Conservation (phyloP, 2,888 invertebrate genomes). For the Masnerella sp. region DNA sequence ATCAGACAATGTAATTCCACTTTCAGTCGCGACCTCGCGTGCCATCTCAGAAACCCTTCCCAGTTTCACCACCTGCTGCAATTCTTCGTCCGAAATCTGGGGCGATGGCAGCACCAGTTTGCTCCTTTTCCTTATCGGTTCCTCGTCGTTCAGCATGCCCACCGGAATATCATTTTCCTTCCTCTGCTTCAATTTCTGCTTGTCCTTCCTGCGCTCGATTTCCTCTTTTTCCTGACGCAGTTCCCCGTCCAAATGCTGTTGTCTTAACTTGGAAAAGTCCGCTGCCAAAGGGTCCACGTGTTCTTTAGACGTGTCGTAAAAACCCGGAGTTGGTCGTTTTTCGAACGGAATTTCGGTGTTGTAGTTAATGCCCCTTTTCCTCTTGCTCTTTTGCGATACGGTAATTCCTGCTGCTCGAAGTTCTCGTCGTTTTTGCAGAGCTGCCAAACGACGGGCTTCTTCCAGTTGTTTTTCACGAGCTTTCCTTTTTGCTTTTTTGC, state of each 20-base stretch:
- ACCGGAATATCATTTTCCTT: slow-evolving; percentile 97
- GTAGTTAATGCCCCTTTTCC: slow-evolving; percentile 96
- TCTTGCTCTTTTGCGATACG: slow-evolving; percentile 84
- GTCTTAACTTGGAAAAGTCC: slow-evolving; percentile 92
- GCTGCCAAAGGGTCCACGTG: slow-evolving; percentile 91
- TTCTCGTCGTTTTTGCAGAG: slow-evolving; percentile 98
- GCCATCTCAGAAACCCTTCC: slow-evolving; percentile 95
- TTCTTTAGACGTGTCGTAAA: slow-evolving; percentile 96
- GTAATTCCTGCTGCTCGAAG: slow-evolving; percentile 97
- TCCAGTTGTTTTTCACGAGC: slow-evolving; percentile 99
- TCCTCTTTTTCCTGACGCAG: slow-evolving; percentile 94
- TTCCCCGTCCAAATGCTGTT: slow-evolving; percentile 96
- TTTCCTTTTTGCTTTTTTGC: slow-evolving; percentile 94
- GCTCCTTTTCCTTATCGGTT: slow-evolving; percentile 94
- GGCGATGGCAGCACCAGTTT: slow-evolving; percentile 98
- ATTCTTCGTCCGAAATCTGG: slow-evolving; percentile 95
- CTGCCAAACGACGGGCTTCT: slow-evolving; percentile 96
- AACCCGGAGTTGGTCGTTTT: slow-evolving; percentile 93
- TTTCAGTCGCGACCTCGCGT: slow-evolving; percentile 90
- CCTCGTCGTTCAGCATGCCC: slow-evolving; percentile 91
- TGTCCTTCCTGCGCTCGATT: slow-evolving; percentile 95
- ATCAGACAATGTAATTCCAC: slow-evolving; percentile 88
- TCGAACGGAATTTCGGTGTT: slow-evolving; percentile 99
- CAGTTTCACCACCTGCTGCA: slow-evolving; percentile 94
- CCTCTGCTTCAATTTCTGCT: slow-evolving; percentile 94